A percentile compares a stretch with the other conserved stretches of the same genome.
Conservation (phyloP, 2,113 vertebrate species). For the Recurvirostra avosetta region DNA sequence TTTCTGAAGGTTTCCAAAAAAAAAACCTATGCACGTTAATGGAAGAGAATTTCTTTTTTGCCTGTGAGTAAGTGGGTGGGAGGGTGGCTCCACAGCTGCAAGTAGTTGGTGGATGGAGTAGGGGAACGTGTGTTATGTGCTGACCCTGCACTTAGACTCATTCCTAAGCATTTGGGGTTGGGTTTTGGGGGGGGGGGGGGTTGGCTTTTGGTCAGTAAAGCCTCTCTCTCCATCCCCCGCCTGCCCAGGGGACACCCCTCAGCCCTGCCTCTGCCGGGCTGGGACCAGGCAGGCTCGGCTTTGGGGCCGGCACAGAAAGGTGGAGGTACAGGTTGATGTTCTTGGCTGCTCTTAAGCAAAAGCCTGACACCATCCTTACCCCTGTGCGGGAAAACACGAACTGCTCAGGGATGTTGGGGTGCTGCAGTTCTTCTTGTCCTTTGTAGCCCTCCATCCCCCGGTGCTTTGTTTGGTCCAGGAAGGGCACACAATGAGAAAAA, state of each 20-base stretch:
- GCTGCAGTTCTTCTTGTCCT: neutral
- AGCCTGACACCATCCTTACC: too few species aligned
- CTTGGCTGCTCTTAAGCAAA: too few species aligned
- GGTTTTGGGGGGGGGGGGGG: too few species aligned
- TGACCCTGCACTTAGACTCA: neutral
- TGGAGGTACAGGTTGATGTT: too few species aligned
- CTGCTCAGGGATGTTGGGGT: neutral
- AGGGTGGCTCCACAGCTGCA: neutral
- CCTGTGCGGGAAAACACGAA: neutral
- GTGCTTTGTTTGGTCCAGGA: neutral
- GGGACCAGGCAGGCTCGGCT: too few species aligned
- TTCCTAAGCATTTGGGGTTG: neutral
- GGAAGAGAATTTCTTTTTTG: neutral
- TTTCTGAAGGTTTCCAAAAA: neutral
- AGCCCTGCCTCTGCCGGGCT: neutral
- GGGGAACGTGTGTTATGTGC: neutral
- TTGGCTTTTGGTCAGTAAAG: neutral
- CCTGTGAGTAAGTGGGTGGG: neutral
- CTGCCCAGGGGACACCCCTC: neutral
- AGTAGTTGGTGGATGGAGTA: neutral
- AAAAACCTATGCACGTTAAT: fast-evolving
- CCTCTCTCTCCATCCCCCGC: neutral
- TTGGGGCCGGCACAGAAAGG: too few species aligned
- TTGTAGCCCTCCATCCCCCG: fast-evolving
- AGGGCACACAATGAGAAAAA: neutral